Conservation (phyloP, 1,140 invertebrate species). For the Cephus cinctus region DNA sequence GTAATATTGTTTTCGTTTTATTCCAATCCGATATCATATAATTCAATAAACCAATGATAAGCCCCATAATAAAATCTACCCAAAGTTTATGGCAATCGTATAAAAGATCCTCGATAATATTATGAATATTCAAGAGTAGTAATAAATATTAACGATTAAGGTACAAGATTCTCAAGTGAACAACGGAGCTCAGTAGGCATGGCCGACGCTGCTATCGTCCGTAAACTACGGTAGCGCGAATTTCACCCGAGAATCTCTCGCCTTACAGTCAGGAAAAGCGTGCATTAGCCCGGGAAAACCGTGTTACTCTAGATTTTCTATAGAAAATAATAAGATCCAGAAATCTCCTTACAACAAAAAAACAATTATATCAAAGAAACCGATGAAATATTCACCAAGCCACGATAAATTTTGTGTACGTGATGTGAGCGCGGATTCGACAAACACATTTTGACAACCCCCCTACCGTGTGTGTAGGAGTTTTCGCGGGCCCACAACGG, state of each 20-base stretch:
- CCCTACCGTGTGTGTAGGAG: constrained; percentile 8
- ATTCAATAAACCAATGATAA: too few species aligned
- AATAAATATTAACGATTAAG: neutral
- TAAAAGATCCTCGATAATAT: too few species aligned
- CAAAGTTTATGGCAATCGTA: too few species aligned
- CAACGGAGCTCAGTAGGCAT: constrained; percentile 26
- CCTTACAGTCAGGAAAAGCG: constrained; percentile 36
- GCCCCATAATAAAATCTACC: neutral
- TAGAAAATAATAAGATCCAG: neutral
- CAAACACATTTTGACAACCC: constrained; percentile 39
- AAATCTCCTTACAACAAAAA: neutral
- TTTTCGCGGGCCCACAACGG: constrained; percentile 26
- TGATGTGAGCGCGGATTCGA: constrained; percentile 11
- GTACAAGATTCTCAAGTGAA: constrained; percentile 25
- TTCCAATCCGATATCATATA: too few species aligned
- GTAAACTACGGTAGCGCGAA: constrained; percentile 41
- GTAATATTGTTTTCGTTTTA: too few species aligned
- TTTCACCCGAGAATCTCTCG: constrained; percentile 31
- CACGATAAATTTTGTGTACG: constrained; percentile 9
- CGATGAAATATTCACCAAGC: neutral
- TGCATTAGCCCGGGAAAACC: constrained; percentile 15
- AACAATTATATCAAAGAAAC: neutral
- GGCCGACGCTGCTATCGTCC: constrained; percentile 38
- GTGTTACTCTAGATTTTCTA: neutral
- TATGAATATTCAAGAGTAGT: too few species aligned